A percentile compares a stretch with the other conserved stretches of the same genome.
Evolutionary conservation across 2,113 vertebrate species (phyloP).

Genomic region (Lepus americanus): DNA sequence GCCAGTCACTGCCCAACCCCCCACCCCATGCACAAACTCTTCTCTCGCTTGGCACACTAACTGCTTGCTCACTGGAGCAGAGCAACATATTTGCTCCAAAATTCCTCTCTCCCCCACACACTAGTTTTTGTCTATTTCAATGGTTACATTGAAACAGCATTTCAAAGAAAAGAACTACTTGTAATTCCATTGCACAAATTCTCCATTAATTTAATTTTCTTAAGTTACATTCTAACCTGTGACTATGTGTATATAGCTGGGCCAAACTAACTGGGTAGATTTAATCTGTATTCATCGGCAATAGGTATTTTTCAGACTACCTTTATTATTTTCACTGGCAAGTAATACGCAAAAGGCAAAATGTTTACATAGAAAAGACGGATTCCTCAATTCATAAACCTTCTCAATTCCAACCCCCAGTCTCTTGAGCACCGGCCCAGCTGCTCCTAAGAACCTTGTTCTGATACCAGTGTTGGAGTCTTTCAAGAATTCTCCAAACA

Average conservation of each 20-base stretch:
- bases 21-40: background rate
- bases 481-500: background rate
- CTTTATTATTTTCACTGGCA: constrained; percentile 1
- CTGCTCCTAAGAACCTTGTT: background rate
- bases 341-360: background rate
- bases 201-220: constrained; percentile 25
- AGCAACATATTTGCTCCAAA: background rate
- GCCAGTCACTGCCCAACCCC: background rate
- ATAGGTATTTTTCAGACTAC: background rate
- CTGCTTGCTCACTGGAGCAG: background rate
- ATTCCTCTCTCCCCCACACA: background rate
- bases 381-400: background rate
- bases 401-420: background rate
- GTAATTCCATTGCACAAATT: background rate
- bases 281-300: background rate
- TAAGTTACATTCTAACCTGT: background rate
- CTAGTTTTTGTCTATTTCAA: constrained; percentile 45
- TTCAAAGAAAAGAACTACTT: constrained; percentile 53
- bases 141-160: background rate
- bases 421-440: background rate
- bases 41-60: background rate
- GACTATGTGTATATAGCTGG: background rate
- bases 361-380: background rate
- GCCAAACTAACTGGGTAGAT: background rate
- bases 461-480: background rate